These are phyloP conservation scores for Luehdorfia chinensis DNA, from an alignment of 1,140 invertebrate genomes.

Conservation along the genomic window DNA sequence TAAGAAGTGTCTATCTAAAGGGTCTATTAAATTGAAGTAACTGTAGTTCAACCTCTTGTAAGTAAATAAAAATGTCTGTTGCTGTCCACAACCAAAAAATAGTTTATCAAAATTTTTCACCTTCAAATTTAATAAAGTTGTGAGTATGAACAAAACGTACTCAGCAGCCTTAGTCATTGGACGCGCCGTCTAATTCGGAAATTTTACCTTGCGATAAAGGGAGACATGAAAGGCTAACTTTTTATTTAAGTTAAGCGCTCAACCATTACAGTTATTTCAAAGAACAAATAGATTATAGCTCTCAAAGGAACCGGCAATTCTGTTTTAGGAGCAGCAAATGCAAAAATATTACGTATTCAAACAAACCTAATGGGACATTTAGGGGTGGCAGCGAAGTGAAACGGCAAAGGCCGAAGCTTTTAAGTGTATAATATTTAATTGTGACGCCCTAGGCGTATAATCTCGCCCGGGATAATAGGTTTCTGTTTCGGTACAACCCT, in stretches of 20 bases:
- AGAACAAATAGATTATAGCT: constrained; percentile 75
- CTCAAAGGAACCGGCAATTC: constrained; percentile 75
- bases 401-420: constrained; percentile 77
- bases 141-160: no score
- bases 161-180: constrained; percentile 1
- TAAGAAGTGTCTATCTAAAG: no score
- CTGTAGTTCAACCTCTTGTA: no score
- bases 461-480: constrained; percentile 78
- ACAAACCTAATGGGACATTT: constrained; percentile 76
- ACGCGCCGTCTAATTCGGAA: constrained; percentile 13
- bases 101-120: no score
- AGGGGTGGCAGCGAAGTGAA: constrained; percentile 75
- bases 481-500: constrained; percentile 76
- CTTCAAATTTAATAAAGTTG: no score
- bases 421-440: constrained; percentile 79
- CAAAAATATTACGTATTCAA: constrained; percentile 78
- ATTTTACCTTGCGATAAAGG: constrained; percentile 19
- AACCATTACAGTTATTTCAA: constrained; percentile 70
- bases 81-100: no score
- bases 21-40: no score
- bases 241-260: constrained; percentile 63
- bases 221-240: constrained; percentile 48
- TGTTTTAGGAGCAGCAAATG: constrained; percentile 72
- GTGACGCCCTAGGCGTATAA: constrained; percentile 78
- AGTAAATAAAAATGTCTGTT: no score